phyloP scores from a whole-genome alignment of 2,797 vertebrate species.

The Australoheros facetus region DNA sequence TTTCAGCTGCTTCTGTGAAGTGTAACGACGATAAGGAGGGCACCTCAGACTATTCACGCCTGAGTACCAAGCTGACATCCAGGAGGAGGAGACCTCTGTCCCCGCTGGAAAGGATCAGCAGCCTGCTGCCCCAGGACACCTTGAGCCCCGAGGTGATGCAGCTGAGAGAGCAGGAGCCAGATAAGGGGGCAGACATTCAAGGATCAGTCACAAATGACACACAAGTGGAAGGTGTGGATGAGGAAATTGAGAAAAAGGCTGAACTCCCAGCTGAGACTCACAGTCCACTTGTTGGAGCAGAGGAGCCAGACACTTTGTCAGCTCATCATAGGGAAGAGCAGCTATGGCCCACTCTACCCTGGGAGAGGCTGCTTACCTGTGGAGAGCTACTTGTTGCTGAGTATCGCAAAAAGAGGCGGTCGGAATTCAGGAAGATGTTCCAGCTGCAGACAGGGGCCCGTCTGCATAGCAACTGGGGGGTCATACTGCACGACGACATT shows the following conservation, averaged over 20 bases:
- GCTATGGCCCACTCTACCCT: conserved; percentile 22
- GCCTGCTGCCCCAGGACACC: conserved; percentile 75
- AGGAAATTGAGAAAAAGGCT: neutral
- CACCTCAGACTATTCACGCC: neutral
- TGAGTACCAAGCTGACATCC: neutral
- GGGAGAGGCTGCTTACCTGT: conserved; percentile 67
- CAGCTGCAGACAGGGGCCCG: conserved; percentile 58
- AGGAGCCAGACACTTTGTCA: neutral
- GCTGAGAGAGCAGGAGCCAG: conserved; percentile 59
- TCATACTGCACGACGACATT: conserved; percentile 77
- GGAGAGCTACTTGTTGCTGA: conserved; percentile 87
- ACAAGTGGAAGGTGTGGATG: neutral
- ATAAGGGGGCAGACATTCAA: neutral
- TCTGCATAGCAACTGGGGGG: conserved; percentile 79
- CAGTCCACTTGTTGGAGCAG: neutral
- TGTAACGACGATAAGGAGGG: conserved; percentile 37
- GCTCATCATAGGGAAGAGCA: neutral
- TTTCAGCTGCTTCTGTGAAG: conserved; percentile 49
- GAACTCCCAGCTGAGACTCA: neutral
- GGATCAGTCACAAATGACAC: neutral
- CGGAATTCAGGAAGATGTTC: conserved; percentile 83
- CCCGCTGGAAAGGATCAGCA: conserved; percentile 83
- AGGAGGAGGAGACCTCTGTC: conserved; percentile 75
- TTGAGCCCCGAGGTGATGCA: conserved; percentile 78
- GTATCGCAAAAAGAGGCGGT: conserved; percentile 54